These are phyloP conservation scores for Homarus gammarus DNA, from an alignment of 2,888 invertebrate species.

Conservation along the genomic window DNA sequence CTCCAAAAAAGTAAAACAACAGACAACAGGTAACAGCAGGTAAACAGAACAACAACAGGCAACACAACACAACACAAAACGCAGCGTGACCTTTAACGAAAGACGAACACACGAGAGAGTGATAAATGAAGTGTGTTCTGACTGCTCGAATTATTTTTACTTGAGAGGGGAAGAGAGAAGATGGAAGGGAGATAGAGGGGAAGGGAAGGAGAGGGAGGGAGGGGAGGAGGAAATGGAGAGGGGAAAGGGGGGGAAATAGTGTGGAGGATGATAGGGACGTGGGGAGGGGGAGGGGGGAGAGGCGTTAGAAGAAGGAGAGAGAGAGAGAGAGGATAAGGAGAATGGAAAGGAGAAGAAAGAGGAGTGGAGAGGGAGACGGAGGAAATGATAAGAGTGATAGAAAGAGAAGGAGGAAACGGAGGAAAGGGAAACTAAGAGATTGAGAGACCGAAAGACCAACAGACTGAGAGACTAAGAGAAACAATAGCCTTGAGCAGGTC, in stretches of 20 bases:
- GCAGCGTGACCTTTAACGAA: too few relatives aligned
- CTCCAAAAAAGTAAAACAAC: too few relatives aligned
- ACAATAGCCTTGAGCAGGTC: too few relatives aligned
- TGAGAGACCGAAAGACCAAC: too few relatives aligned
- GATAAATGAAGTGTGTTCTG: slow-evolving; percentile 33
- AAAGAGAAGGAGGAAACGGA: neutral
- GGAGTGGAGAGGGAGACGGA: too few relatives aligned
- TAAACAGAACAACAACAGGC: neutral
- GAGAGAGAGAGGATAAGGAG: neutral
- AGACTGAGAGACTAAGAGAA: too few relatives aligned
- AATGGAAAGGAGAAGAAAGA: neutral
- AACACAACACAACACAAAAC: neutral
- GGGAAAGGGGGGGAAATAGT: neutral
- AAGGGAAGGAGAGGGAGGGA: neutral
- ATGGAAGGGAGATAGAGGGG: neutral
- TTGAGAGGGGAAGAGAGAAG: slow-evolving; percentile 5
- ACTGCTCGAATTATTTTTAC: slow-evolving; percentile 34
- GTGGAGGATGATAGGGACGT: neutral
- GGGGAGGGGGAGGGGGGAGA: neutral
- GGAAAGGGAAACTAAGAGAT: neutral
- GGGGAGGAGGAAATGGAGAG: neutral
- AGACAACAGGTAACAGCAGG: neutral
- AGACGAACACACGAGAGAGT: neutral
- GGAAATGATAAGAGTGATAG: too few relatives aligned
- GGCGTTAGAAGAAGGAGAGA: neutral